Base-by-base conservation (phyloP, 1,140 invertebrate species). In the Dysdera silvatica region DNA sequence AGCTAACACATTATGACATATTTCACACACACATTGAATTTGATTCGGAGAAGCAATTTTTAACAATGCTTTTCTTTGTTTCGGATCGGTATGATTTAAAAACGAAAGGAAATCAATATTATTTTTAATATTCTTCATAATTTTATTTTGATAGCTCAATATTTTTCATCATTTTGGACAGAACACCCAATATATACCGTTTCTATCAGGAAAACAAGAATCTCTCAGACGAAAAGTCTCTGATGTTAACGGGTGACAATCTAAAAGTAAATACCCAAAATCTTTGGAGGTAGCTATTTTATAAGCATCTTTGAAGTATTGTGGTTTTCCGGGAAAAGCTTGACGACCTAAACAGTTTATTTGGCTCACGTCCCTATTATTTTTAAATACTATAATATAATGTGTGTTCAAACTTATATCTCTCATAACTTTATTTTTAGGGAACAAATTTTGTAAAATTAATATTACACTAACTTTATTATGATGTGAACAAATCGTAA, bases 331-430 rank as follows among this genome's bases (percentile, higher is more conserved):
- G 1, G 48, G 37, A 48, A 47, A 62, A 23, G 55, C 5, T 18
- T 35, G 31, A 2, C 60, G 18, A 12, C 33, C 51, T 20, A 55
- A 47, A 35, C 60, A 62, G 31, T 40, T 62, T 24, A 54, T 49
- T 32, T 62, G 60, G 18, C 18, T 51, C 23, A 48, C 26, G 16
- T 62, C 51, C 4, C 51, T 23, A n/a, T 40, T 16, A 33, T 62
- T 62, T 26, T 62, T 62, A 55, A 62, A 62, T 20, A 55, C 18
- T 26, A 62, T 54, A 20, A 54, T 41, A 26, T 62, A 62, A 37
- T 62, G 35, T 4, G 59, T 28, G 47, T 61, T 61, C 16, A 61
- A 18, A 45, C 37, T 53, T 20, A 53, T 61, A 16, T 61, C 49
- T 1, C 59, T 16, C 59, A 61, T 61, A 14, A 24, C 8, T 33